Conservation (phyloP, 2,888 invertebrate genomes). For the Kryphioiulus occultus region DNA sequence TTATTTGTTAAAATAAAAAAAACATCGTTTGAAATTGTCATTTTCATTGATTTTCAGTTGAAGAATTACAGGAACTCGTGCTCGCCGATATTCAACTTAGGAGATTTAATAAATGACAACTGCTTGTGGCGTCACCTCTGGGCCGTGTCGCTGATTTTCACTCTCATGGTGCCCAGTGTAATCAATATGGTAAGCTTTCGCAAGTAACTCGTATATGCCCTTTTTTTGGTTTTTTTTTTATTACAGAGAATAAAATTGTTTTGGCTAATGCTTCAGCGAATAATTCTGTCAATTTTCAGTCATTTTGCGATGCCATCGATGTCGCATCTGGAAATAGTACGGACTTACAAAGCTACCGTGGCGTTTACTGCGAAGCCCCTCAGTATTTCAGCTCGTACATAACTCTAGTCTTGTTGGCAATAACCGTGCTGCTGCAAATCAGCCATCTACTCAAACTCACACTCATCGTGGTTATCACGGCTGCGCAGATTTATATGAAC, state of each 20-base stretch:
- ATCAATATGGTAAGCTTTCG: slow-evolving; percentile 69
- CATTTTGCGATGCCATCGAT: slow-evolving; percentile 51
- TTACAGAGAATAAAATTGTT: background rate
- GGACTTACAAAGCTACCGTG: background rate
- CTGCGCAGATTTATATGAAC: slow-evolving; percentile 58
- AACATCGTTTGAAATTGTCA: background rate
- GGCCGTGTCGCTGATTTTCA: slow-evolving; percentile 65
- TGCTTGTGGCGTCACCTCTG: slow-evolving; percentile 53
- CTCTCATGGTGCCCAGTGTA: slow-evolving; percentile 69
- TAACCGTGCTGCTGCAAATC: slow-evolving; percentile 75
- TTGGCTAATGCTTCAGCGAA: background rate
- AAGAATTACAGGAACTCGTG: slow-evolving; percentile 6
- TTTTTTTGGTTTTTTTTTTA: too few relatives aligned
- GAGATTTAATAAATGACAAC: slow-evolving; percentile 51
- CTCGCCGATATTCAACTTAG: slow-evolving; percentile 38
- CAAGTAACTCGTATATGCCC: background rate
- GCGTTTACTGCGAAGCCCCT: background rate
- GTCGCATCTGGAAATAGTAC: background rate
- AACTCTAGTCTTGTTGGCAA: slow-evolving; percentile 73
- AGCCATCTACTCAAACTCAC: slow-evolving; percentile 74
- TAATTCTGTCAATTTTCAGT: slow-evolving; percentile 51
- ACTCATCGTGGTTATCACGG: slow-evolving; percentile 71
- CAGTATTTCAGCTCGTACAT: slow-evolving; percentile 77
- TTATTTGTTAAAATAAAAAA: too few relatives aligned
- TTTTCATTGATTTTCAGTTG: background rate